Base-by-base conservation (phyloP, 2,888 invertebrate species). In the Mantis religiosa region DNA sequence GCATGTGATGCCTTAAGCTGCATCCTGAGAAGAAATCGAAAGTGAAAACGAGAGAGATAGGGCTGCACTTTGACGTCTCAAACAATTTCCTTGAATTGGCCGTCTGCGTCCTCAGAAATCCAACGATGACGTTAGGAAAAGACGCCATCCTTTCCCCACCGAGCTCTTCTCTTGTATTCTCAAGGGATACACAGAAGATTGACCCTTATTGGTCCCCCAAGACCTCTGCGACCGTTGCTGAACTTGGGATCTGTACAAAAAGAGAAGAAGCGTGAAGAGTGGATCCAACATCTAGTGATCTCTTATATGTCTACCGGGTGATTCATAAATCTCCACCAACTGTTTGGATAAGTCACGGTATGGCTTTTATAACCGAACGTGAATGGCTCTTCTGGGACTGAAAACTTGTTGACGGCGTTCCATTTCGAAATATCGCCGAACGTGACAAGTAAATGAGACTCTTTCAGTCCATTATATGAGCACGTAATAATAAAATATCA, bases 71-170 rank as follows among this genome's bases (percentile, higher is more conserved):
- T 54, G 87, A 88, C 86, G 89, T 89, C 89, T 84, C 88, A 89
- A 88, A 89, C 89, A 89, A 89, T 89, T 89, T 89, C 88, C 88
- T 88, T 84, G 82, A 85, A 89, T 89, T 89, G 89, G 83, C 86
- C 89, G 86, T 88, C 84, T 30, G 89, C 87, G 88, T 88, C 88
- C 71, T 28, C 87, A 82, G 87, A 87, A 87, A 87, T 82, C 87
- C 82, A 82, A 87, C 82, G 82, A 41, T 82, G 28, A 14, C 85
- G 54, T 71, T 27, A 30, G 83, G n/a, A 83, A 30, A 83, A 27
- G 83, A 81, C 25, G 87, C 28, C n/a, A 47, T 14, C 28, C 81
- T 14, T 25, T 87, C 14, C 87, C 87, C 81, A 20, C 34, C 15
- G 25, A 20, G 28, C 81, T 71, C 25, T 82, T 34, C 87, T 27